Conservation (phyloP, 1,140 invertebrate species). For the Trichomalopsis sarcophagae region DNA sequence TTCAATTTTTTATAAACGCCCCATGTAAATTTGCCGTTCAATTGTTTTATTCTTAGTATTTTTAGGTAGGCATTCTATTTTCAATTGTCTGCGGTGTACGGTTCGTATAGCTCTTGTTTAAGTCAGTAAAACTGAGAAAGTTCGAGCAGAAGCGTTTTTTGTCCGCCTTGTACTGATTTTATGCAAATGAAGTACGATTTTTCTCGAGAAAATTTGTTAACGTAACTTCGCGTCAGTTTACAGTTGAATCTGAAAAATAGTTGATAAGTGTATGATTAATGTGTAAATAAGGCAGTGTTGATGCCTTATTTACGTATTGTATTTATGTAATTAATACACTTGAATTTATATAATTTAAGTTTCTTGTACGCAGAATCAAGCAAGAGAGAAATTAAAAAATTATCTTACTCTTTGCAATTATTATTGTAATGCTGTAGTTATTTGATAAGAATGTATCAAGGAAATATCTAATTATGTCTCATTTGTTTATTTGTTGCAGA, state of each 20-base stretch:
- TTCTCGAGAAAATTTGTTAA: not conserved
- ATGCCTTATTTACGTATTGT: not conserved
- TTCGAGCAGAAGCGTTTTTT: not conserved
- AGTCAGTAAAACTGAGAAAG: constrained; percentile 6
- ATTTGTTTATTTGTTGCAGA: constrained; percentile 57
- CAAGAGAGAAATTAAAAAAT: not conserved
- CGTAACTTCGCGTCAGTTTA: not conserved
- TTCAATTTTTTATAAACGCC: constrained; percentile 32
- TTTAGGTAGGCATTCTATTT: constrained; percentile 33
- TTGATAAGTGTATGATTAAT: not conserved
- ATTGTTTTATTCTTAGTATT: constrained; percentile 24
- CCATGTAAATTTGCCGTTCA: constrained; percentile 28
- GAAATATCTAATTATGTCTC: constrained; percentile 26
- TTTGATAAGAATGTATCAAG: not conserved
- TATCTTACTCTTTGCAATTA: not conserved
- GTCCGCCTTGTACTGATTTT: not conserved
- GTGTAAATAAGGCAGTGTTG: not conserved
- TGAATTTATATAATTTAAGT: not conserved
- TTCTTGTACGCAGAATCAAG: too few relatives aligned
- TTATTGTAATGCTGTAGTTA: not conserved
- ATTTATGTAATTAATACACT: not conserved
- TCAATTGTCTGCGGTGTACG: not conserved
- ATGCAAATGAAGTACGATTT: not conserved
- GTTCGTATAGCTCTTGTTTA: not conserved
- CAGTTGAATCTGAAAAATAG: not conserved